Percentiles rank a stretch among this genome's conserved stretches.
Conservation (phyloP, 2,888 invertebrate genomes). For the Loripinus fragilis region DNA sequence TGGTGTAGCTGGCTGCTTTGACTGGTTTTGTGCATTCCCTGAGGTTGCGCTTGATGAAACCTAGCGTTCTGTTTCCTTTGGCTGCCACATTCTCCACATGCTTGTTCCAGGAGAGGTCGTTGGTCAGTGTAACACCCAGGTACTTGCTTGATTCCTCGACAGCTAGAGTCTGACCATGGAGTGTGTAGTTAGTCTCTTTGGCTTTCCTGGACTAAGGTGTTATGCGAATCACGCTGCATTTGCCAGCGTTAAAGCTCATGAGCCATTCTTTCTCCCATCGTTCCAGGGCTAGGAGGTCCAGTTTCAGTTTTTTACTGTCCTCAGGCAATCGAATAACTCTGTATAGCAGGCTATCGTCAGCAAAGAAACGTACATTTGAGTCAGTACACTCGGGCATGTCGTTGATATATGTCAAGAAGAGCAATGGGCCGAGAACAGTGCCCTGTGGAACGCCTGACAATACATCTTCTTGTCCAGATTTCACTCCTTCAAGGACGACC, state of each 20-base stretch:
- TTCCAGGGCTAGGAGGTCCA: too few relatives aligned
- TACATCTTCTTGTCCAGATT: constrained; percentile 18
- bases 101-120: too few relatives aligned
- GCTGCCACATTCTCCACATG: constrained; percentile 16
- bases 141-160: too few relatives aligned
- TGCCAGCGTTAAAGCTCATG: too few relatives aligned
- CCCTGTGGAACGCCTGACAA: constrained; percentile 29
- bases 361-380: constrained; percentile 36
- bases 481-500: not conserved
- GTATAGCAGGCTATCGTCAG: constrained; percentile 33
- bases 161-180: too few relatives aligned
- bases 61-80: constrained; percentile 10
- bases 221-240: too few relatives aligned
- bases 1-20: constrained; percentile 12
- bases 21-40: not conserved
- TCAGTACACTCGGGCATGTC: constrained; percentile 75
- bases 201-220: too few relatives aligned
- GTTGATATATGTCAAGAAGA: constrained; percentile 36
- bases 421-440: constrained; percentile 30
- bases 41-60: not conserved
- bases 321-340: too few relatives aligned
- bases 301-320: too few relatives aligned
- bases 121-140: too few relatives aligned
- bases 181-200: too few relatives aligned
- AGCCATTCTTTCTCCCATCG: too few relatives aligned